These are phyloP conservation scores for Dermatophagoides farinae DNA, from an alignment of 1,140 invertebrate species.

Conservation along the genomic window DNA sequence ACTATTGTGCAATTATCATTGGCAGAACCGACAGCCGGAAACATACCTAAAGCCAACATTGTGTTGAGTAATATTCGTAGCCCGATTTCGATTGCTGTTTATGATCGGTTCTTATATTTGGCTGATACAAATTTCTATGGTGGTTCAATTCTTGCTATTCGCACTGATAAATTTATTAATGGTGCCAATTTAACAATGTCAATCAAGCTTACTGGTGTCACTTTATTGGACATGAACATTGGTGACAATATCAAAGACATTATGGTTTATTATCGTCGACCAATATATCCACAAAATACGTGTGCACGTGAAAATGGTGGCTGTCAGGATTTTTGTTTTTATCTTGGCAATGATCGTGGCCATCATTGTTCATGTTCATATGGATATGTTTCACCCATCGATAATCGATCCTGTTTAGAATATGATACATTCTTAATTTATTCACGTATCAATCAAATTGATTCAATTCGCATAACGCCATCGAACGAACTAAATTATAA, in stretches of 20 bases:
- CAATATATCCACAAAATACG: slow-evolving; percentile 24
- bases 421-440: slow-evolving; percentile 54
- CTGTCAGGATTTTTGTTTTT: slow-evolving; percentile 58
- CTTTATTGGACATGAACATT: slow-evolving; percentile 34
- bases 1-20: slow-evolving; percentile 34
- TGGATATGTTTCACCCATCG: slow-evolving; percentile 36
- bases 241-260: slow-evolving; percentile 47
- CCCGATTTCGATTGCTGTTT: slow-evolving; percentile 28
- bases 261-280: slow-evolving; percentile 32
- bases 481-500: slow-evolving; percentile 33
- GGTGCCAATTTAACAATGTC: slow-evolving; percentile 18
- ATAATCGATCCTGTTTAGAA: slow-evolving; percentile 40
- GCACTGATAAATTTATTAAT: slow-evolving; percentile 31
- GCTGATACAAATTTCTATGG: slow-evolving; percentile 33
- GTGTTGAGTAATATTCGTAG: slow-evolving; percentile 20
- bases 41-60: not conserved
- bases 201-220: slow-evolving; percentile 21
- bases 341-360: slow-evolving; percentile 35
- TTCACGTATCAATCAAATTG: slow-evolving; percentile 46
- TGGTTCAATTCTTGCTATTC: slow-evolving; percentile 37
- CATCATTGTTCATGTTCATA: slow-evolving; percentile 50
- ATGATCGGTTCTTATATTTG: slow-evolving; percentile 33
- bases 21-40: slow-evolving; percentile 24
- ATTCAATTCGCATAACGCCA: slow-evolving; percentile 48
- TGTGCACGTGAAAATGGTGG: slow-evolving; percentile 50